Evolutionary conservation across 2,113 vertebrate genomes (phyloP), one percentile per base, ranked within the genome.

Genomic region (Pterophyllum scalare): DNA sequence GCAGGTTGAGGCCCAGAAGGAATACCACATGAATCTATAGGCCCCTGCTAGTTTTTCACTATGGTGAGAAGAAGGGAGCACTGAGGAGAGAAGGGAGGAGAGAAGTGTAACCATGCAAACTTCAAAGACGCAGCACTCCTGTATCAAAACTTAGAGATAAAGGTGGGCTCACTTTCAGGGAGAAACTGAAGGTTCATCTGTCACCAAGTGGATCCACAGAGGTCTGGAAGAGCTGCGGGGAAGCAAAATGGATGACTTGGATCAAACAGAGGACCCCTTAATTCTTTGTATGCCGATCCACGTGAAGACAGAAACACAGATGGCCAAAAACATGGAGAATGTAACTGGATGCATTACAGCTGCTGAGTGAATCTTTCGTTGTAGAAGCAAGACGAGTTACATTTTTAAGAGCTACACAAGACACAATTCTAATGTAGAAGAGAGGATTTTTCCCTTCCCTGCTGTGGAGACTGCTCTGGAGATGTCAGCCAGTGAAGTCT

Each of bases 11-110:
- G 86, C 79, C 88, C 24, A 52, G 7, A 57, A 81, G 70, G 70
- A 88, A 86, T 79, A 19, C 77, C 80, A 88, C 88, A 43, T 93
- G 89, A 91, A 95, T 95, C 91, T 90, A 83, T 89, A 80, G 75
- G 58, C 61, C 46, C 54, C 2, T 76, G 90, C 83, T 60, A 90
- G 86, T 79, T 90, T 93, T 77, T 83, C 96, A 96, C 94, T 65
- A 59, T 33, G 49, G 88, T 93, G 94, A 77, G 87, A 92, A 93
- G 89, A 86, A 88, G 83, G 80, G 64, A 81, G 84, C 87, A 81
- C 40, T 24, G 78, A 35, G 74, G 59, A 77, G 78, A 79, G 59
- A 40, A 31, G 61, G 46, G 58, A 46, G 57, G 38, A 75, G 76
- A 72, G 75, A 52, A 54, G 19, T 11, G 12, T 14, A 54, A 77